Percentiles rank a stretch among this genome's conserved stretches.
These are phyloP conservation scores for Meiosimyza decipiens DNA, from an alignment of 2,888 invertebrate genomes.

Conservation along the genomic window DNA sequence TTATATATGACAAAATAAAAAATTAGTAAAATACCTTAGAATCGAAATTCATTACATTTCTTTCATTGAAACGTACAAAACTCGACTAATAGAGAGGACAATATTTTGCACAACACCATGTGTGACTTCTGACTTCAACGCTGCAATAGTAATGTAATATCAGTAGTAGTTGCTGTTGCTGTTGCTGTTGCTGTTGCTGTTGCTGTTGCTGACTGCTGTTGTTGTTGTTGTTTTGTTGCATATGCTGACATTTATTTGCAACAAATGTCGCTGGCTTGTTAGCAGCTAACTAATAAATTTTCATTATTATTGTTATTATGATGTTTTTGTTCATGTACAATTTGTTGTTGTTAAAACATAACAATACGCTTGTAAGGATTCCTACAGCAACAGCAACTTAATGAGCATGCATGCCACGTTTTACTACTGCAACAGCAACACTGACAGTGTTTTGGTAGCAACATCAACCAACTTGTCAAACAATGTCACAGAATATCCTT, in stretches of 20 bases:
- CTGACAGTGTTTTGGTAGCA: neutral
- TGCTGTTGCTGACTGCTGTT: neutral
- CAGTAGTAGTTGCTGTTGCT: neutral
- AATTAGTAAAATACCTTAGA: no score
- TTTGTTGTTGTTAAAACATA: constrained; percentile 20
- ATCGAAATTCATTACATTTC: no score
- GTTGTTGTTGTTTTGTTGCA: neutral
- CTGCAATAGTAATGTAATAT: neutral
- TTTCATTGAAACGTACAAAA: neutral
- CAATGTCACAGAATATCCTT: constrained; percentile 29
- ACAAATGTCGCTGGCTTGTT: constrained; percentile 35
- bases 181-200: neutral
- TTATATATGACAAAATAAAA: no score
- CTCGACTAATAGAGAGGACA: neutral
- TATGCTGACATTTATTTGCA: constrained; percentile 35
- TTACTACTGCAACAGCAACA: neutral
- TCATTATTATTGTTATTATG: constrained; percentile 38
- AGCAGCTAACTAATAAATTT: constrained; percentile 35
- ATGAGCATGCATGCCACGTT: no score
- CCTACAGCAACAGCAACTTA: constrained; percentile 3
- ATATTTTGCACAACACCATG: neutral
- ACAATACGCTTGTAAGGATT: neutral
- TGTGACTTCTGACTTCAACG: neutral
- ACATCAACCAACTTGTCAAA: constrained; percentile 15
- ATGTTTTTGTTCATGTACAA: constrained; percentile 23